Evolutionary conservation across 1,140 invertebrate species (phyloP), one percentile per base, ranked within the genome.

Genomic region (Pseudomyrmex sp.): DNA sequence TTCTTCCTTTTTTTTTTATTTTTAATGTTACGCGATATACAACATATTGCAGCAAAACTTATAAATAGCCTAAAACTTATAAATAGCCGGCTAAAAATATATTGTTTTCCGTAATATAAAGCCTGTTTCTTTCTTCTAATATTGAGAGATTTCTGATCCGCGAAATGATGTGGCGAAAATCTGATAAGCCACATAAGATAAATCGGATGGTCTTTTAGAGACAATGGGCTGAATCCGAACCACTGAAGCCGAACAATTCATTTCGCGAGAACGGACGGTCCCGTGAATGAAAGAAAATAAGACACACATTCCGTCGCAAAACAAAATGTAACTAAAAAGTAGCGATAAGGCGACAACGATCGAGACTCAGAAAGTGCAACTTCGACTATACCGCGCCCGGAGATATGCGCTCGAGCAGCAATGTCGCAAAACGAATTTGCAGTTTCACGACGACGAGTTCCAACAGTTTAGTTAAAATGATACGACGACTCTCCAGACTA

Each of bases 401-500:
- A 48, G 66, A 15, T 18, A 18, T 69, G 35, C 54, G 12, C 18
- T n/a, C n/a, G 52, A 12, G 5, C 35, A 13, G 15, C 62, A 48
- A 80, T 50, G 54, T 80, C 20, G 66, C 56, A n/a, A 70, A 59
- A 80, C 66, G 23, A 80, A 80, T 80, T 70, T n/a, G n/a, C n/a
- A 59, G 76, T 80, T 79, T 79, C 76, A 50, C 20, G 54, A 35
- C 35, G 35, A 35, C 20, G 54, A 70, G 66, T 72, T 80, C 44
- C 35, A 44, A 44, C 44, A 54, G 56, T 72, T 80, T 80, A 26
- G 54, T 80, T 61, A 58, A 72, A 59, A 72, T 48, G 76, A 80
- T 80, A 80, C 23, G 66, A 18, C n/a, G 46, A 66, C 26, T 26
- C 35, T 69, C 20, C 46, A 18, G 23, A 26, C 62, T 72, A 80